These are phyloP conservation scores for Monopis laevigella DNA, from an alignment of 2,888 invertebrate species.

Conservation along the genomic window DNA sequence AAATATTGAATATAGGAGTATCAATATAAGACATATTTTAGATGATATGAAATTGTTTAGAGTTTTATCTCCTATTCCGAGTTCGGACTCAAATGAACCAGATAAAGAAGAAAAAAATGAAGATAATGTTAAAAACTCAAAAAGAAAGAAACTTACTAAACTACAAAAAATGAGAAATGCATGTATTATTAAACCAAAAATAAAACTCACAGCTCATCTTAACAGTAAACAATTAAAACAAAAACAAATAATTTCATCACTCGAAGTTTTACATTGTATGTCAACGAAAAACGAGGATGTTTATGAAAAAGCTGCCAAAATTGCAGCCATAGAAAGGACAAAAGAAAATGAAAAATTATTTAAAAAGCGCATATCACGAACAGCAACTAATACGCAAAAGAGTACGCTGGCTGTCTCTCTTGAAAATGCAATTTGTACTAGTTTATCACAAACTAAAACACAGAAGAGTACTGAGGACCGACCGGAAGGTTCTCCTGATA, in stretches of 20 bases:
- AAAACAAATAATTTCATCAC: slow-evolving; percentile 17
- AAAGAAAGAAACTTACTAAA: slow-evolving; percentile 31
- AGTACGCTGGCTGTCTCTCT: too few relatives aligned
- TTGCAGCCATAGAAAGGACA: slow-evolving; percentile 32
- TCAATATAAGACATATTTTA: background rate
- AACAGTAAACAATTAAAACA: slow-evolving; percentile 11
- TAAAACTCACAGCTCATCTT: slow-evolving; percentile 22
- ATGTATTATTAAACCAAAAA: slow-evolving; percentile 39
- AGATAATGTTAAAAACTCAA: slow-evolving; percentile 14
- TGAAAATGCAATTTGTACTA: too few relatives aligned
- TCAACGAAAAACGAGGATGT: slow-evolving; percentile 5
- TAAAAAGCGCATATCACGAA: background rate
- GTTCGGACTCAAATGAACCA: background rate
- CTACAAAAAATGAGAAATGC: slow-evolving; percentile 36
- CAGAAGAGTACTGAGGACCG: too few relatives aligned
- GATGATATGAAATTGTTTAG: background rate
- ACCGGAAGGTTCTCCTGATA: too few relatives aligned
- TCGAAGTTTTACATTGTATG: background rate
- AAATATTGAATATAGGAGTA: too few relatives aligned
- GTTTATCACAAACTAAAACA: too few relatives aligned
- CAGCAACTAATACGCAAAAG: too few relatives aligned
- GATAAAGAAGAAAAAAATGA: background rate
- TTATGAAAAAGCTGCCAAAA: slow-evolving; percentile 42
- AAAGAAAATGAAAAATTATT: slow-evolving; percentile 10
- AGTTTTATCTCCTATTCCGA: background rate